Base-by-base conservation (phyloP, 2,797 vertebrate species). In the Nannoperca obscura region DNA sequence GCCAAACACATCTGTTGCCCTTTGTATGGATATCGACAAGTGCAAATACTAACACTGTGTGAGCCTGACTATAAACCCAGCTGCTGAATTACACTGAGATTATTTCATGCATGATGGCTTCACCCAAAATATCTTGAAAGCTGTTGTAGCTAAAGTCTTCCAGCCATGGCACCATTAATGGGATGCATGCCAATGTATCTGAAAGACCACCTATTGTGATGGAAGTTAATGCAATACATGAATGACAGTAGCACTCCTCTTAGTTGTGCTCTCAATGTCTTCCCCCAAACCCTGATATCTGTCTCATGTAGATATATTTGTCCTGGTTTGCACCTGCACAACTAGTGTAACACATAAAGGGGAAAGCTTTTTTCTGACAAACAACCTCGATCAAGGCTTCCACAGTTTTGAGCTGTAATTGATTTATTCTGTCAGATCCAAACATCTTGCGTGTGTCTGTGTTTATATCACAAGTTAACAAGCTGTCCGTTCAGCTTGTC, bases 281-380 rank as follows among this genome's bases (percentile, higher is more conserved):
- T 38, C 30, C 8, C 11, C 3, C 17, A 57, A 55, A 74, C 44
- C 27, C 30, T 62, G 19, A 4, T 38, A n/a, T 60, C 30, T 52
- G 22, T 64, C 24, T 49, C 19, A 24, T 20, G 15, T 13, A 5
- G 36, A 44, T 47, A 59, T 20, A 7, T 58, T 27, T 71, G 34
- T 34, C 47, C 42, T 71, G 15, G 50, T 63, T 55, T 78, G 49
- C 22, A 91, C 93, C 0, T 79, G 96, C 95, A 72, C 30, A 32
- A 44, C n/a, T 75, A 50, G 81, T 74, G 40, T 60, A 44, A 19
- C 4, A 50, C n/a, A 77, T 80, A 34, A 78, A 76, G 19, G 15
- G 44, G 62, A 58, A 59, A 49, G 5, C 17, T 38, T 38, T 38
- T 61, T 55, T 64, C 57, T 68, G 40, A 8, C 20, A 57, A 50